Conservation (phyloP, 53 echinoderm and acorn worm genomes). For the Hippasteria phrygiana region DNA sequence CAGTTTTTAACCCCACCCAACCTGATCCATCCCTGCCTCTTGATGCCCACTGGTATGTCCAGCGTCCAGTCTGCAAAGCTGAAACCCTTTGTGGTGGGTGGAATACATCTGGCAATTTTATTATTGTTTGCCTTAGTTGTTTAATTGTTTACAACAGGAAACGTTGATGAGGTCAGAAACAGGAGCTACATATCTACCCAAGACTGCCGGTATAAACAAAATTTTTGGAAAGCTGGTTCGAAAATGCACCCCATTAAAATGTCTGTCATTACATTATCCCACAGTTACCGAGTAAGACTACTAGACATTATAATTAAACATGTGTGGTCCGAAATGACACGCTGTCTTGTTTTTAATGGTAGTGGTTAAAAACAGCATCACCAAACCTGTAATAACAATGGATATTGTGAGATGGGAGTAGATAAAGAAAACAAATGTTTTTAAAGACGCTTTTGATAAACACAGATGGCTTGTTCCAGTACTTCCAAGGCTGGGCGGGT, state of each 20-base stretch:
- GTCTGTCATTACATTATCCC: slow-evolving; percentile 13
- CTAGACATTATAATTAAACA: not conserved
- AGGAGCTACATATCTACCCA: not conserved
- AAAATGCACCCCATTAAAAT: not conserved
- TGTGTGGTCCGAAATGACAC: not conserved
- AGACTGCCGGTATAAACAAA: not conserved
- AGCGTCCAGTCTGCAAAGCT: too few relatives aligned
- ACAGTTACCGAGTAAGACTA: not conserved
- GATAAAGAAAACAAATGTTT: too few relatives aligned
- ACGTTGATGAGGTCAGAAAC: not conserved
- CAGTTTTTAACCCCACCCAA: too few relatives aligned
- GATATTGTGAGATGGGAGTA: too few relatives aligned
- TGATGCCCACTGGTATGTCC: too few relatives aligned
- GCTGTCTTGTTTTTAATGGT: not conserved
- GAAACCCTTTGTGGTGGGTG: too few relatives aligned
- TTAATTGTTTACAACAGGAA: not conserved
- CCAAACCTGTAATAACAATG: not conserved
- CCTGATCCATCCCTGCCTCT: too few relatives aligned
- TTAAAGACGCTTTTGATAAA: too few relatives aligned
- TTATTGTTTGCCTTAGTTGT: not conserved
- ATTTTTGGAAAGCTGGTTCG: not conserved
- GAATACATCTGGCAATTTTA: not conserved
- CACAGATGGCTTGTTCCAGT: too few relatives aligned
- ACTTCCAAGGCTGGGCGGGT: too few relatives aligned
- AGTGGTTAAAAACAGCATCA: not conserved